phyloP scores from a whole-genome alignment of 1,140 invertebrate genomes.

The Ptiloglossa arizonensis region DNA sequence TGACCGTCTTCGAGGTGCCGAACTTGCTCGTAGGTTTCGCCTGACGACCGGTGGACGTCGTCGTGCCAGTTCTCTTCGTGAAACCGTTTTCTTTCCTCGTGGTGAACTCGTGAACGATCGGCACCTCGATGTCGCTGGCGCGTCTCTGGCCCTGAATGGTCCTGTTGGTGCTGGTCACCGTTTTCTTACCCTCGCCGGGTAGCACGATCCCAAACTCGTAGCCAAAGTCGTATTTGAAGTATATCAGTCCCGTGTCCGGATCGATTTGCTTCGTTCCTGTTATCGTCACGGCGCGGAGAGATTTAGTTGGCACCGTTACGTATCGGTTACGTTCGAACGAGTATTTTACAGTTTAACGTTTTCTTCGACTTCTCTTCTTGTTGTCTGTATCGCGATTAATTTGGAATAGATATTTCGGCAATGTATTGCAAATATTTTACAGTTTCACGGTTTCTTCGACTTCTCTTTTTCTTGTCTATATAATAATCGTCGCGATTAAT shows the following conservation, averaged over 20 bases:
- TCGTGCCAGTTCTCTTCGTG: constrained; percentile 40
- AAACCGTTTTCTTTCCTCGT: constrained; percentile 74
- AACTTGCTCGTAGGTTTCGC: constrained; percentile 75
- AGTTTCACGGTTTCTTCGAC: too few relatives aligned
- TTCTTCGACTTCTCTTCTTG: too few relatives aligned
- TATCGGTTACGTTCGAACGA: too few relatives aligned
- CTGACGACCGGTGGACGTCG: constrained; percentile 10
- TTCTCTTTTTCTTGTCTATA: too few relatives aligned
- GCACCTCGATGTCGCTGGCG: constrained; percentile 84
- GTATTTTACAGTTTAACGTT: too few relatives aligned
- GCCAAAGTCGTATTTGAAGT: constrained; percentile 92
- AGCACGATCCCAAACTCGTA: constrained; percentile 90
- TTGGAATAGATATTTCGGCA: too few relatives aligned
- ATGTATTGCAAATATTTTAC: too few relatives aligned
- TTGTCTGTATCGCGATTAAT: too few relatives aligned
- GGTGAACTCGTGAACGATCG: constrained; percentile 84
- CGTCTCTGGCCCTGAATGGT: constrained; percentile 81
- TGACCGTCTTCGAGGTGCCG: constrained; percentile 81
- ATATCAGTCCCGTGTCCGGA: constrained; percentile 89
- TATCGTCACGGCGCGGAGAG: constrained; percentile 7
- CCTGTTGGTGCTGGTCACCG: constrained; percentile 79
- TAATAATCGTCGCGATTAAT: too few relatives aligned
- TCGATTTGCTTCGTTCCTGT: constrained; percentile 90
- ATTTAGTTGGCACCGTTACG: too few relatives aligned
- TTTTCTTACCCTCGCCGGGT: constrained; percentile 85